Base-by-base conservation (phyloP, 2,113 vertebrate genomes). In the Regulus satrapa region DNA sequence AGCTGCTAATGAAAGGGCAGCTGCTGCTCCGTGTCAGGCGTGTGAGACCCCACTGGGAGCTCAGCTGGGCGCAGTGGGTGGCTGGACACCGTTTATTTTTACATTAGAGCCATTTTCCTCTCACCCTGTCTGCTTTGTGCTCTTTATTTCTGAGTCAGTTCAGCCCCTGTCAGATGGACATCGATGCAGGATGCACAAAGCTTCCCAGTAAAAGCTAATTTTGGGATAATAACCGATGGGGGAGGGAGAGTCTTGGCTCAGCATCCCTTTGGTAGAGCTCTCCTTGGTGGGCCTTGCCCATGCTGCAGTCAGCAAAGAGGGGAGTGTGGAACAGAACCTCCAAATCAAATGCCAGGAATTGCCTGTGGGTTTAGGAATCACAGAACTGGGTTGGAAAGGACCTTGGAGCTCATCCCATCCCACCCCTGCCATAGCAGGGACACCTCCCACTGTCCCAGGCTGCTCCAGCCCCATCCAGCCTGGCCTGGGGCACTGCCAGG, bases 1-100 rank as follows among this genome's bases (percentile, higher is more conserved):
- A 72, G 91, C 86, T 95, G 58, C 76, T 96, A 95, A 95, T 95
- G 95, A 95, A 87, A 95, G 94, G 93, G 92, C 94, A 96, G 95
- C 96, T 95, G 95, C 93, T 92, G 93, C 84, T 94, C 91, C 6
- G 13, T 94, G 94, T 75, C 93, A 94, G 80, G 84, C 91, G 0
- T 51, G 83, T 43, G 73, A 85, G 93, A 78, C 79, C 88, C 85
- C 63, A 79, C 86, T 84, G 94, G 83, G 94, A 95, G 85, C 96
- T 97, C 93, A 95, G 96, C 93, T 95, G 94, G 85, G 51, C 51
- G 0, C 77, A 85, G 93, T 80, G 79, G 88, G 96, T 94, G 93
- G 76, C 83, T 93, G 93, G 94, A 92, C 95, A 94, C 80, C 84
- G 20, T 83, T 95, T 95, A 95, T 94, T 94, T 96, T 89, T 92